Evolutionary conservation across 1,140 invertebrate genomes (phyloP).

Genomic region (Macrosteles quadrilineatus): DNA sequence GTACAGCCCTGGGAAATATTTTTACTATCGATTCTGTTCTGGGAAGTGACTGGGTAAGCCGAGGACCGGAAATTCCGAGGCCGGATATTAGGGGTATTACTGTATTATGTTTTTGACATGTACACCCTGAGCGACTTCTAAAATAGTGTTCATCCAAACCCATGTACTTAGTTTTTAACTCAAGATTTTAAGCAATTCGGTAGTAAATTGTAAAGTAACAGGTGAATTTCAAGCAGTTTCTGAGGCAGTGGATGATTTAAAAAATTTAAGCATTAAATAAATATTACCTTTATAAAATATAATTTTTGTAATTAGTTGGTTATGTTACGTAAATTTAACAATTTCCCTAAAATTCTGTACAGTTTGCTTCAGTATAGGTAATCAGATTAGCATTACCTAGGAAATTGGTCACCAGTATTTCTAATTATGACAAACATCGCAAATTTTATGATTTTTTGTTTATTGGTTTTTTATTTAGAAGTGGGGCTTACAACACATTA

Average conservation of each 20-base stretch:
- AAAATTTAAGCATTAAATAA: background rate
- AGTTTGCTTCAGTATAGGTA: background rate
- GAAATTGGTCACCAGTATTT: background rate
- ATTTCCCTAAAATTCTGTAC: background rate
- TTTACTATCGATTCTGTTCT: too few species aligned
- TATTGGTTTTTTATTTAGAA: background rate
- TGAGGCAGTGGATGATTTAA: background rate
- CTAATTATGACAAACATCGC: background rate
- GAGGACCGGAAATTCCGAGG: background rate
- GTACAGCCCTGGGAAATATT: too few species aligned
- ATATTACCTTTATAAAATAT: background rate
- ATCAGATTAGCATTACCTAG: background rate
- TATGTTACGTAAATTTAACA: background rate
- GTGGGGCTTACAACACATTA: too few species aligned
- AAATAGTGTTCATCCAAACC: background rate
- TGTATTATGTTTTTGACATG: background rate
- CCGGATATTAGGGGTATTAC: background rate
- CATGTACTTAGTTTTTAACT: background rate
- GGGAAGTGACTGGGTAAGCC: too few species aligned
- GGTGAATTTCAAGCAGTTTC: background rate
- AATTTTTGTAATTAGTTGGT: background rate
- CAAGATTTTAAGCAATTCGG: background rate
- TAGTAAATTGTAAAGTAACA: background rate
- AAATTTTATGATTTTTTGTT: background rate
- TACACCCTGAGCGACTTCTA: background rate